Evolutionary conservation across 2,888 invertebrate genomes (phyloP), one percentile per base, ranked within the genome.

Genomic region (Zootermopsis nevadensis): DNA sequence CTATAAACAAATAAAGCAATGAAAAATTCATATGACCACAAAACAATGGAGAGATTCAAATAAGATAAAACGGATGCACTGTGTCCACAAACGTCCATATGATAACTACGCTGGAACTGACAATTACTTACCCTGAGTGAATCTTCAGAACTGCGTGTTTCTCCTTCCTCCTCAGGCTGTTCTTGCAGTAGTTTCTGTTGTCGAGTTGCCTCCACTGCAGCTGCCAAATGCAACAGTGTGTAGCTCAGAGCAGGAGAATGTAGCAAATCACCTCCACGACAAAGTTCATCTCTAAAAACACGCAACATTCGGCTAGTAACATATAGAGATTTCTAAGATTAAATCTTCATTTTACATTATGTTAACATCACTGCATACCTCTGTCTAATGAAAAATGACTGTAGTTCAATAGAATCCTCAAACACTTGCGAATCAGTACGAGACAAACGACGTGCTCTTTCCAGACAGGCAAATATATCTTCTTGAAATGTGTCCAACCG

Each of bases 401-500:
- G 99, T 80, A 99, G 91, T 87, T 98, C 98, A 48, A 98, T 94
- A 0, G 98, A 95, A 89, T 99, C 99, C 88, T 99, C 98, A 90
- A 98, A 99, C 76, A 97, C 94, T 88, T 97, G 97, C 4, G 99
- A 98, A 90, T 99, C 98, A 0, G 97, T 95, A 24, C 98, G 93
- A 0, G 98, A 96, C 0, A 98, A 91, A 84, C 94, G 94, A 3
- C 99, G 93, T 0, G 98, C 98, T 84, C 91, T 90, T 87, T 98
- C 98, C 88, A 99, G 94, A 85, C 99, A 97, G 55, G 95, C 93
- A 89, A 99, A 99, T 88, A 99, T 94, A 88, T 99, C 99, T 87
- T 98, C 98, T 91, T 99, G 99, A 90, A 99, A 99, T 83, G 95
- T 93, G 89, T 99, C 99, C 85, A 99, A 91, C 10, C 99, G 92